phyloP scores from a whole-genome alignment of 1,140 invertebrate genomes.

The Melipona quadrifasciata region DNA sequence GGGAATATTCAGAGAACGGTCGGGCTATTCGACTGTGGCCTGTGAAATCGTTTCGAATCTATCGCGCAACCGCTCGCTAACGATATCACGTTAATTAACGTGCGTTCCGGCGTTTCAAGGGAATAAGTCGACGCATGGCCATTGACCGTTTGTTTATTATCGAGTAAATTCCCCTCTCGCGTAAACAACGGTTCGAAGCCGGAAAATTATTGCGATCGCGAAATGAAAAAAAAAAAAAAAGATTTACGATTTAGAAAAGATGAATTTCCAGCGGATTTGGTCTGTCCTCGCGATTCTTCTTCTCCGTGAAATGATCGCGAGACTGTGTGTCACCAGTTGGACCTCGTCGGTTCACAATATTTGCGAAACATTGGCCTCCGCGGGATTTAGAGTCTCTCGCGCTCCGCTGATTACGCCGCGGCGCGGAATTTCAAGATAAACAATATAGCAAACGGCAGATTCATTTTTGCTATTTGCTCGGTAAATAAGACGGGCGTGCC shows the following conservation, averaged over 20 bases:
- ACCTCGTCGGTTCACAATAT: no score
- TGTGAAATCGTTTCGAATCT: not conserved
- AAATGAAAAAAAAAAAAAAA: no score
- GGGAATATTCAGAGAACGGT: not conserved
- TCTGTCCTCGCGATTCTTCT: no score
- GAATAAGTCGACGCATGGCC: not conserved
- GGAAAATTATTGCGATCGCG: not conserved
- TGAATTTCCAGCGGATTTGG: no score
- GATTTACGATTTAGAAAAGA: no score
- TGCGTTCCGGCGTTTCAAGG: not conserved
- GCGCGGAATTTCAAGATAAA: conserved; percentile 15
- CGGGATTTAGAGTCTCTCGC: not conserved
- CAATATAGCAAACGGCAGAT: not conserved
- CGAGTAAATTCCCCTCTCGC: no score
- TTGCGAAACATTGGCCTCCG: not conserved
- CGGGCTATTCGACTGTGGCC: not conserved
- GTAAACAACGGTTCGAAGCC: no score
- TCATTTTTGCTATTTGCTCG: not conserved
- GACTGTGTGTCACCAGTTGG: no score
- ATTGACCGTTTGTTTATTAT: no score
- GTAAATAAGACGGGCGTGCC: not conserved
- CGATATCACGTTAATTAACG: conserved; percentile 1
- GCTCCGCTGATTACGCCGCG: not conserved
- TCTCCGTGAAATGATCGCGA: no score
- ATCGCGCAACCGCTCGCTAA: not conserved